Percentiles rank a stretch among this genome's conserved stretches.
These are phyloP conservation scores for Anguilla obscura DNA, from an alignment of 2,797 vertebrate species.

Conservation along the genomic window DNA sequence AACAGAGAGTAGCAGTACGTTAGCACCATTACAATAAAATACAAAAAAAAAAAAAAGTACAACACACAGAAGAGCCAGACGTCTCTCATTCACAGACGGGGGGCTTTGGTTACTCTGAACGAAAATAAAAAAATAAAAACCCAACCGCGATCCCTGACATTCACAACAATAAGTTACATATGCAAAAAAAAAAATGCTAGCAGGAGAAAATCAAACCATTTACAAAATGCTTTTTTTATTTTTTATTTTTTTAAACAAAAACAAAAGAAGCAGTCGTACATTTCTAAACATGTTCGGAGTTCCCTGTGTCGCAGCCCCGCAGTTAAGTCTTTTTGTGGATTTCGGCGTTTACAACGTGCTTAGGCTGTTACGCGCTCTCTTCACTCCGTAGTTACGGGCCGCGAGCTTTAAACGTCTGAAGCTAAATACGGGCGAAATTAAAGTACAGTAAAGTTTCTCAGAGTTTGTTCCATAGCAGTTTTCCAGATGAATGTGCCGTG, in stretches of 20 bases:
- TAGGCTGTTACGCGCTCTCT: not conserved
- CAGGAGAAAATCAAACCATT: conserved; percentile 15
- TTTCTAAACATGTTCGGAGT: not conserved
- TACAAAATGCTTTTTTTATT: not conserved
- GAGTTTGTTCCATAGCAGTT: not conserved
- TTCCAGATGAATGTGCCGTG: not conserved
- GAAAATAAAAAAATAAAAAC: conserved; percentile 13
- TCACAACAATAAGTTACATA: conserved; percentile 48
- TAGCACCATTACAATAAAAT: conserved; percentile 50
- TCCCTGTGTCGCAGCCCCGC: not conserved
- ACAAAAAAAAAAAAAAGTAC: not conserved
- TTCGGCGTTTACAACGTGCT: not conserved
- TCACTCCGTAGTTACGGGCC: not conserved
- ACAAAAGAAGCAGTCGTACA: not conserved
- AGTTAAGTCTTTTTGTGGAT: not conserved
- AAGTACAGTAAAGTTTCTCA: not conserved
- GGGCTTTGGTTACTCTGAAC: not conserved
- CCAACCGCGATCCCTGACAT: conserved; percentile 48
- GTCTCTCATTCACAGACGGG: not conserved
- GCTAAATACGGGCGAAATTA: not conserved
- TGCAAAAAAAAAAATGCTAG: conserved; percentile 20
- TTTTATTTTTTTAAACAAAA: not conserved
- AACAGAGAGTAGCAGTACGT: conserved; percentile 58
- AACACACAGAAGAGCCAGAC: not conserved
- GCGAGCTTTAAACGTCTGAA: not conserved